phyloP scores from a whole-genome alignment of 2,113 vertebrate genomes.

The Hucho hucho region DNA sequence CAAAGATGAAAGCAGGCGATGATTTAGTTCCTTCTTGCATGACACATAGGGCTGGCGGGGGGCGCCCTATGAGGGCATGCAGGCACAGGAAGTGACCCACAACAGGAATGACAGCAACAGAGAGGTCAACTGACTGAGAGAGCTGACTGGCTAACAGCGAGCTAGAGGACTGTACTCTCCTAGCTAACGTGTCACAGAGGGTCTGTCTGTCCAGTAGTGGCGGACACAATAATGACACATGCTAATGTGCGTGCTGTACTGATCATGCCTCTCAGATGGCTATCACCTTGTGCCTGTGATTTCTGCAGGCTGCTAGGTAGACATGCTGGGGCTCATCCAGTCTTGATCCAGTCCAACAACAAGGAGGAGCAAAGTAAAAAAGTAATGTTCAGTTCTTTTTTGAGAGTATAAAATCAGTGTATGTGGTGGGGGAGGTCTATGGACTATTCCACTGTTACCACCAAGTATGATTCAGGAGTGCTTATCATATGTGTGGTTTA shows the following conservation, averaged over 20 bases:
- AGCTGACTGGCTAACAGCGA: neutral
- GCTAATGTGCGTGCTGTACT: neutral
- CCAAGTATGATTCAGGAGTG: too few relatives aligned
- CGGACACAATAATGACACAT: neutral
- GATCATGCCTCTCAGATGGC: neutral
- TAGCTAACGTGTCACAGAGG: neutral
- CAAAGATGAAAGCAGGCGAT: neutral
- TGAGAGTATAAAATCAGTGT: neutral
- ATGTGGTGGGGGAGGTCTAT: neutral
- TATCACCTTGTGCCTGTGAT: neutral
- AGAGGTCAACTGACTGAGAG: neutral
- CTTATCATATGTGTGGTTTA: too few relatives aligned
- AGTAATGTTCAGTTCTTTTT: neutral
- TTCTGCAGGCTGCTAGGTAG: neutral
- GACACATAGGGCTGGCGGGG: neutral
- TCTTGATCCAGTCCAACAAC: constrained; percentile 3
- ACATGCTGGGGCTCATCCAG: neutral
- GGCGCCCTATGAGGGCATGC: neutral
- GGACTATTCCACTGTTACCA: neutral
- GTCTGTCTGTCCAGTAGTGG: neutral
- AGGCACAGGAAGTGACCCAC: neutral
- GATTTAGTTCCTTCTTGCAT: neutral
- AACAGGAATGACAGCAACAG: neutral
- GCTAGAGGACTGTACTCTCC: neutral
- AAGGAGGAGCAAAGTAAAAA: neutral